Base-by-base conservation (phyloP, 2,797 vertebrate species). In the Protonibea diacanthus region DNA sequence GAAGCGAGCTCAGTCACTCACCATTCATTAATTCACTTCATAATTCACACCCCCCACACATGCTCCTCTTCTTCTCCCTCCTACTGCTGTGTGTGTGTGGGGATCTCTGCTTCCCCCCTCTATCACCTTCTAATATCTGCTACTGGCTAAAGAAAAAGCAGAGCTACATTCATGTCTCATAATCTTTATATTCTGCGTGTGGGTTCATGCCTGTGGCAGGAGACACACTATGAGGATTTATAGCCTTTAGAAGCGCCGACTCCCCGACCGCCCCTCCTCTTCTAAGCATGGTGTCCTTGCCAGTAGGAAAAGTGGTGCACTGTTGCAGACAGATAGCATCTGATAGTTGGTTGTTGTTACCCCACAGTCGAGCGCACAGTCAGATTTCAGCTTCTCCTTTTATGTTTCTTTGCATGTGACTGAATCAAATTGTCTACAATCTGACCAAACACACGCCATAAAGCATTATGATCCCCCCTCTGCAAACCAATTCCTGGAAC, bases 301-400 rank as follows among this genome's bases (percentile, higher is more conserved):
- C 87, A 87, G 72, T 81, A 92, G 86, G 89, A 78, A 85, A 89
- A 90, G 78, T 90, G 89, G 86, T 93, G 89, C 86, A 91, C 89
- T 91, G 86, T 92, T 91, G 87, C 92, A 90, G 88, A 88, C 81
- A 86, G 91, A 90, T 89, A 89, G 81, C 80, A 86, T 91, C 89
- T 77, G 85, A 90, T 88, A 68, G 83, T 86, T 71, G 45, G 76
- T 78, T 84, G 56, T 63, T 83, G 76, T 85, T 85, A 73, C 74
- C 60, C 62, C 82, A 69, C 77, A 76, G 75, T 81, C 2, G 20
- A 70, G 65, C 57, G 25, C 59, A 47, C 51, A 76, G 76, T 78
- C 71, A 71, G 61, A 84, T 77, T 80, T 82, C 57, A 66, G 71
- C 45, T 65, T 77, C 63, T 73, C 53, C 55, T 72, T 23, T n/a